Conservation (phyloP, 2,888 invertebrate species). For the Chromoteleia sp. region DNA sequence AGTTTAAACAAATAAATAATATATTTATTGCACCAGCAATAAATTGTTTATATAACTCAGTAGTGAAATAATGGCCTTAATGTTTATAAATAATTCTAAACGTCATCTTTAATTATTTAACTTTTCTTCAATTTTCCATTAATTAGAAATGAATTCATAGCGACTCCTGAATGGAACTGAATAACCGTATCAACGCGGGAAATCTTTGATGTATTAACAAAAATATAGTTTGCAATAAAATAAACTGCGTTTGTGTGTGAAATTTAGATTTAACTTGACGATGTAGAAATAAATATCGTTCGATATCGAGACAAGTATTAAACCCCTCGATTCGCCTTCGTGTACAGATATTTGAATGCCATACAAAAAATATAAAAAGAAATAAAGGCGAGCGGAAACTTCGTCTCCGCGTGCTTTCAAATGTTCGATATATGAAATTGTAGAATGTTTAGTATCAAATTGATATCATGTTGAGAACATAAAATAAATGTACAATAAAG, state of each 20-base stretch:
- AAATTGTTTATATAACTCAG: too few relatives aligned
- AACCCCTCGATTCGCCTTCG: constrained; percentile 48
- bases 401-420: constrained; percentile 39
- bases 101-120: too few relatives aligned
- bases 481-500: constrained; percentile 41
- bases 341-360: constrained; percentile 47
- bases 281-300: constrained; percentile 56
- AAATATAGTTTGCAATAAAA: constrained; percentile 49
- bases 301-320: constrained; percentile 62
- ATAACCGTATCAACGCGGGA: too few relatives aligned
- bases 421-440: constrained; percentile 49
- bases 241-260: constrained; percentile 51
- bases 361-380: constrained; percentile 33
- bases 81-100: too few relatives aligned
- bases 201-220: constrained; percentile 31
- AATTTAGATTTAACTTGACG: constrained; percentile 54
- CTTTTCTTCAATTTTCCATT: too few relatives aligned
- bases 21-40: too few relatives aligned
- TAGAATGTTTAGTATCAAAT: constrained; percentile 49
- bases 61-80: too few relatives aligned
- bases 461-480: constrained; percentile 49
- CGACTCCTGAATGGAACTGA: too few relatives aligned
- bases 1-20: too few relatives aligned
- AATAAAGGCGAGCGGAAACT: constrained; percentile 39
- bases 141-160: too few relatives aligned